phyloP scores from a whole-genome alignment of 2,888 invertebrate genomes.

The Meteorus cinctellus region DNA sequence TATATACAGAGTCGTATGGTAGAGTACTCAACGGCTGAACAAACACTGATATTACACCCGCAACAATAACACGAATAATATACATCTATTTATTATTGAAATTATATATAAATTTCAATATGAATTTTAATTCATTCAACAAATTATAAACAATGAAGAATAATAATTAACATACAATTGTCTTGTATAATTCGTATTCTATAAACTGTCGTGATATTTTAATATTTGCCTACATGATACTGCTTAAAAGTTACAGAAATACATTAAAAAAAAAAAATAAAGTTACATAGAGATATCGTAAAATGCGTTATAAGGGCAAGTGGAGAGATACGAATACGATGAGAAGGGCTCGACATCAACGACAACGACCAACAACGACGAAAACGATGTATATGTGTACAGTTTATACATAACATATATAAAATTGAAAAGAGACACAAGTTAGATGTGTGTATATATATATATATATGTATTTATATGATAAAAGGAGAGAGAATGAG shows the following conservation, averaged over 20 bases:
- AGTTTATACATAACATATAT: conserved; percentile 15
- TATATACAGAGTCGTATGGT: conserved; percentile 40
- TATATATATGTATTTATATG: conserved; percentile 52
- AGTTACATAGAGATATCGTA: background rate
- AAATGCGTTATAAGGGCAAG: conserved; percentile 35
- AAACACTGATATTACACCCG: conserved; percentile 66
- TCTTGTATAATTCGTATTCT: background rate
- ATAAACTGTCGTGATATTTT: background rate
- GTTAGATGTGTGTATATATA: conserved; percentile 42
- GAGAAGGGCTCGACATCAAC: conserved; percentile 14
- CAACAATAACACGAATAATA: background rate
- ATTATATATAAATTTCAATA: background rate
- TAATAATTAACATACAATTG: background rate
- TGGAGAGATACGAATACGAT: conserved; percentile 37
- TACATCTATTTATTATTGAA: conserved; percentile 1
- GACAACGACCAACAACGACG: background rate
- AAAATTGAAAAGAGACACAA: conserved; percentile 8
- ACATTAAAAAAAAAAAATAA: background rate
- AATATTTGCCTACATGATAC: background rate
- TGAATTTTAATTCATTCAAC: background rate
- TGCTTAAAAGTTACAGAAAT: background rate
- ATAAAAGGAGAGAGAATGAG: conserved; percentile 48
- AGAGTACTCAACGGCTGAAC: conserved; percentile 63
- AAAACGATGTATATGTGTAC: background rate
- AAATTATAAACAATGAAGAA: background rate